A percentile compares a stretch with the other conserved stretches of the same genome.
phyloP scores from a whole-genome alignment of 1,140 invertebrate genomes.

The Lordiphosa collinella region DNA sequence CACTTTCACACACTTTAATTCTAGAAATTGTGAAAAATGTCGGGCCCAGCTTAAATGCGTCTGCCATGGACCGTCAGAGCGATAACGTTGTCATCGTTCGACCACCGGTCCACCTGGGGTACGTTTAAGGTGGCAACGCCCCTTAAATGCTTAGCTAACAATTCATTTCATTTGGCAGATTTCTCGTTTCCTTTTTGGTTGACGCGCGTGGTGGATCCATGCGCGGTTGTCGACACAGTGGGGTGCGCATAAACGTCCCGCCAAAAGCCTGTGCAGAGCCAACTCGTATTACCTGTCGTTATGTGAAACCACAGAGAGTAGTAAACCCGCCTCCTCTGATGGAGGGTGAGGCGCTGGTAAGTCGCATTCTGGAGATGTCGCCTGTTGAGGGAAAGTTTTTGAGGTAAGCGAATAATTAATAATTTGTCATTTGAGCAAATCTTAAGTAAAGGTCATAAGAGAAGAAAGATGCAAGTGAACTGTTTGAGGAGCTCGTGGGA shows the following conservation, averaged over 20 bases:
- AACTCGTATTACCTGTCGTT: conserved; percentile 92
- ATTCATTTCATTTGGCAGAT: conserved; percentile 83
- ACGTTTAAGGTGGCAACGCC: conserved; percentile 65
- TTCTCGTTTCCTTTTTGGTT: conserved; percentile 99
- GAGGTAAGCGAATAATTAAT: conserved; percentile 80
- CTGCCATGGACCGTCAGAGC: conserved; percentile 3
- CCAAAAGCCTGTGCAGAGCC: conserved; percentile 97
- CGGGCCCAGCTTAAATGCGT: neutral
- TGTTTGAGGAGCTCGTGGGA: neutral
- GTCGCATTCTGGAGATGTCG: conserved; percentile 97
- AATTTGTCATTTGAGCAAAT: neutral
- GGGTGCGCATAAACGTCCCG: conserved; percentile 97
- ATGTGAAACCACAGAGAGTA: conserved; percentile 94
- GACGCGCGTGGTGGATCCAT: conserved; percentile 99
- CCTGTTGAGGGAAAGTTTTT: conserved; percentile 98
- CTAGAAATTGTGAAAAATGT: conserved; percentile 11
- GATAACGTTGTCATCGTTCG: conserved; percentile 88
- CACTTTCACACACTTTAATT: too few species aligned
- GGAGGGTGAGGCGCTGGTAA: conserved; percentile 98
- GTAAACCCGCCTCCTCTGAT: conserved; percentile 97
- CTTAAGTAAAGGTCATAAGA: too few species aligned
- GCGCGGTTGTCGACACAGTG: conserved; percentile 98
- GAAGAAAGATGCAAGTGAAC: neutral
- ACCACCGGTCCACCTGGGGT: conserved; percentile 88
- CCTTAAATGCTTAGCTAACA: neutral